Evolutionary conservation across 1,140 invertebrate species (phyloP).

Genomic region (Neuroterus valhalla): DNA sequence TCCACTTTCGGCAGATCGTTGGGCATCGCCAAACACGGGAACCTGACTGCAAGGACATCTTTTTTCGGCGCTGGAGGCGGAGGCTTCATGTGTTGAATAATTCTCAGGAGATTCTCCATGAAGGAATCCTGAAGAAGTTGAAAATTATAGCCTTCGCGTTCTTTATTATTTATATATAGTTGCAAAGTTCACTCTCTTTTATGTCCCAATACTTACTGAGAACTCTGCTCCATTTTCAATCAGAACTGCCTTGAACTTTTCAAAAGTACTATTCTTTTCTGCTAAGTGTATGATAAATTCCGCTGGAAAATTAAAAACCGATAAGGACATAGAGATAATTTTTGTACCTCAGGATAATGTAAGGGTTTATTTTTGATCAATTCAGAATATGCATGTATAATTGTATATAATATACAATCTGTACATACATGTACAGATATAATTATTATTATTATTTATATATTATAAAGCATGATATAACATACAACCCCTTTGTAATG

Average conservation of each 20-base stretch:
- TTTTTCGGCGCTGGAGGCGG: conserved; percentile 61
- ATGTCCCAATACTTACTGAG: conserved; percentile 74
- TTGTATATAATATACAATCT: too few species aligned
- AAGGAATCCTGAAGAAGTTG: conserved; percentile 83
- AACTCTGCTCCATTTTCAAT: conserved; percentile 95
- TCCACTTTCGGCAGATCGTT: conserved; percentile 80
- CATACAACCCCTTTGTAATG: too few species aligned
- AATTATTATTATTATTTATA: too few species aligned
- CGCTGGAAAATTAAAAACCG: conserved; percentile 80
- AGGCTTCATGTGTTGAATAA: conserved; percentile 96
- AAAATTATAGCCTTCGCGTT: background rate
- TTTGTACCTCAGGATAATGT: too few species aligned
- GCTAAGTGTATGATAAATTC: conserved; percentile 97
- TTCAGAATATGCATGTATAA: too few species aligned
- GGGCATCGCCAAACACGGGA: conserved; percentile 93
- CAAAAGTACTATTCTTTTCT: conserved; percentile 90
- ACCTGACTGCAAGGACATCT: conserved; percentile 83
- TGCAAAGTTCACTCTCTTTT: background rate
- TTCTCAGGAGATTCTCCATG: conserved; percentile 91
- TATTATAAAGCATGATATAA: too few species aligned
- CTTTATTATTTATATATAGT: conserved; percentile 8
- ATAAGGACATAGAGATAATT: conserved; percentile 22
- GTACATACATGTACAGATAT: too few species aligned
- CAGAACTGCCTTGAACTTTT: conserved; percentile 90
- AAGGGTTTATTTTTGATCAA: too few species aligned